These are phyloP conservation scores for Venusia cambrica DNA, from an alignment of 2,888 invertebrate genomes.

Conservation along the genomic window DNA sequence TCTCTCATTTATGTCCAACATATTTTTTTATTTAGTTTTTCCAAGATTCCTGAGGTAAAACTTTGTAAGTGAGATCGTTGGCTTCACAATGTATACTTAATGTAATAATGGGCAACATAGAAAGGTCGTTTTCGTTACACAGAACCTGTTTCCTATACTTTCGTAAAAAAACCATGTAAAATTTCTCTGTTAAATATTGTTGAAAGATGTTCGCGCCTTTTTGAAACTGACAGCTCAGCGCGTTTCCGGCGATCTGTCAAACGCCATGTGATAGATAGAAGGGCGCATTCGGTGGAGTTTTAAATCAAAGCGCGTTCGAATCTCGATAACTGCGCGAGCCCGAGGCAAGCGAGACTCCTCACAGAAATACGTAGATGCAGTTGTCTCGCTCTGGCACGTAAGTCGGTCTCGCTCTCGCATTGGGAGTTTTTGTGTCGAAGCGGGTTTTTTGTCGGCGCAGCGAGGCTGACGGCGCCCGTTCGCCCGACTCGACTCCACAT, in stretches of 20 bases:
- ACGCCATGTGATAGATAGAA: slow-evolving; percentile 81
- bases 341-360: slow-evolving; percentile 74
- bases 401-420: slow-evolving; percentile 55
- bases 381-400: slow-evolving; percentile 52
- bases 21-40: slow-evolving; percentile 1
- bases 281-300: slow-evolving; percentile 76
- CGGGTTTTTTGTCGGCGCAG: slow-evolving; percentile 74
- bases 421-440: slow-evolving; percentile 78
- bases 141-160: slow-evolving; percentile 27
- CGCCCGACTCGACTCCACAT: slow-evolving; percentile 70
- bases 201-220: slow-evolving; percentile 63
- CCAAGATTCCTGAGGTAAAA: neutral
- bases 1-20: too few species aligned
- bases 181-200: slow-evolving; percentile 36
- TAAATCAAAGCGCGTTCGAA: slow-evolving; percentile 76
- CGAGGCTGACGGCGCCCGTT: slow-evolving; percentile 64
- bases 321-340: slow-evolving; percentile 71
- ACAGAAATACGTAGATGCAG: slow-evolving; percentile 69
- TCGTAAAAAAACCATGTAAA: slow-evolving; percentile 18
- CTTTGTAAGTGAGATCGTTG: too few species aligned
- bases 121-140: slow-evolving; percentile 31
- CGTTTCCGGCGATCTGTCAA: slow-evolving; percentile 78
- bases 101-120: slow-evolving; percentile 37
- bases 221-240: slow-evolving; percentile 71
- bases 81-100: slow-evolving; percentile 17